Evolutionary conservation across 2,888 invertebrate species (phyloP), one percentile per base, ranked within the genome.

Genomic region (Aleiodes testaceus): DNA sequence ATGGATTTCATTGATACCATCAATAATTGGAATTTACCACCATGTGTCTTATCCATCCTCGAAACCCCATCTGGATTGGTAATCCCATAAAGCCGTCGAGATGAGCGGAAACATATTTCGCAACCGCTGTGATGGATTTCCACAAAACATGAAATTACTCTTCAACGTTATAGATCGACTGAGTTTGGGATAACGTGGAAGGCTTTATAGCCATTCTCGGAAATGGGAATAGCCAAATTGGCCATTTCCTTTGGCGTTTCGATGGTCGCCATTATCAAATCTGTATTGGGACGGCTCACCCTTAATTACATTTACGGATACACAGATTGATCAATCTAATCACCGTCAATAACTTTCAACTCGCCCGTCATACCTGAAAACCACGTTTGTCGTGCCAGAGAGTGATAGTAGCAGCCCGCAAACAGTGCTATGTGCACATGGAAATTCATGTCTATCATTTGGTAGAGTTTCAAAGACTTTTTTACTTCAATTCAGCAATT

Each of bases 201-300:
- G 3, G 18, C 36, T 55, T 42, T 36, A 14, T 18, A 59, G 42
- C 42, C 9, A 20, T 50, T 20, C 11, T 2, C 50, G 14, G 11
- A 36, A 5, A 36, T 59, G 36, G 18, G 36, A 36, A 42, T 16
- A 18, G 2, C 18, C 55, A 16, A 59, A 59, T 59, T 59, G 59
- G 59, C 36, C 42, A 59, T 59, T 59, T 59, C 59, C 59, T 59
- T 59, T 11, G 59, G 59, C 11, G 14, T 59, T 59, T 36, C 36
- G 20, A 59, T 9, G 59, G 14, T n/a, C 42, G 42, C 42, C 36
- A 59, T 36, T 16, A 9, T 42, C 42, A 42, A 36, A 42, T 59
- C 59, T 59, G 16, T 59, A 59, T 59, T 36, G 18, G 36, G 26
- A 36, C 59, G 7, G 11, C 16, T 18, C 16, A 12, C 42, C 42